Evolutionary conservation across 2,888 invertebrate genomes (phyloP).

Genomic region (Platycheirus albimanus): DNA sequence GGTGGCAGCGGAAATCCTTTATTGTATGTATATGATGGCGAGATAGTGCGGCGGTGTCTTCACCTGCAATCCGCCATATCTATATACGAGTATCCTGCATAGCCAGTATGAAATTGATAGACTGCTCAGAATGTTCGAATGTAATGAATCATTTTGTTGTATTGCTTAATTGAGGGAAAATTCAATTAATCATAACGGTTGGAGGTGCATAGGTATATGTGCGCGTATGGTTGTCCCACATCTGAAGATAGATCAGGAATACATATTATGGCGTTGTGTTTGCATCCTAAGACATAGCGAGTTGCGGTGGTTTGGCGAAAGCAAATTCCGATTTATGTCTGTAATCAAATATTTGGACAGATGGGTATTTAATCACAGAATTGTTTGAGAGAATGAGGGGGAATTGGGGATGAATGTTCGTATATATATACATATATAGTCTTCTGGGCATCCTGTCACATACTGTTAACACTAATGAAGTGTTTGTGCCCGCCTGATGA

Average conservation of each 20-base stretch:
- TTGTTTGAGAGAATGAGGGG: conserved; percentile 4
- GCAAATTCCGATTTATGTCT: conserved; percentile 68
- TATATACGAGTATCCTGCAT: not conserved
- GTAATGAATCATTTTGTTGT: conserved; percentile 70
- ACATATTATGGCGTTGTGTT: conserved; percentile 15
- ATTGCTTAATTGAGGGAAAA: conserved; percentile 71
- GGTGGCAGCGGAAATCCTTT: conserved; percentile 2
- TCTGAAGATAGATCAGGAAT: not conserved
- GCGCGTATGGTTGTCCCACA: conserved; percentile 29
- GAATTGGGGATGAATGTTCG: conserved; percentile 1
- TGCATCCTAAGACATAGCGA: conserved; percentile 21
- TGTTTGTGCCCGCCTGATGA: conserved; percentile 54
- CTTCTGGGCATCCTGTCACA: conserved; percentile 41
- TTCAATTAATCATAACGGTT: conserved; percentile 60
- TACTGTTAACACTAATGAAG: conserved; percentile 68
- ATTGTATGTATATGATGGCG: not conserved
- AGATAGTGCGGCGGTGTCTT: conserved; percentile 46
- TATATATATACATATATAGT: too few relatives aligned
- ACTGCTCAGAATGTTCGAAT: conserved; percentile 57
- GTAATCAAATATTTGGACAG: conserved; percentile 73
- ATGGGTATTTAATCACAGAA: conserved; percentile 56
- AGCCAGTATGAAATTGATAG: conserved; percentile 60
- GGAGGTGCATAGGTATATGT: conserved; percentile 1
- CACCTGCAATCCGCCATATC: too few relatives aligned
- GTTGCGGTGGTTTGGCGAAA: conserved; percentile 16